These are phyloP conservation scores for Phrynosoma platyrhinos DNA, from an alignment of 2,113 vertebrate genomes.

Conservation along the genomic window DNA sequence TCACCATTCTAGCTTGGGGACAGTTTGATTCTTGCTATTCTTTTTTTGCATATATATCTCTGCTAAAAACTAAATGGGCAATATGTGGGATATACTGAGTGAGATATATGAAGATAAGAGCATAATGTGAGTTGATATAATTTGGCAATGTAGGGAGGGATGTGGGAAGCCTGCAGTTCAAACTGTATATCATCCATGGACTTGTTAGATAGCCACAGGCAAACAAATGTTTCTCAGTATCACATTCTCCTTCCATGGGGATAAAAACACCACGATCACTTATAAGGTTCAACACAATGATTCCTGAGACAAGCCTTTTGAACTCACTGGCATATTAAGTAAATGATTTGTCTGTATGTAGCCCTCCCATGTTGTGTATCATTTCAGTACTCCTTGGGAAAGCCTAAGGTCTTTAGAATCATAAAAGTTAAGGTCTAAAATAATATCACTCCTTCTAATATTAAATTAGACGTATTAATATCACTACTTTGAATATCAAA, in stretches of 20 bases:
- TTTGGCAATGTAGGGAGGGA: not conserved
- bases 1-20: not conserved
- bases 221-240: not conserved
- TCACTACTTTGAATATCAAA: not conserved
- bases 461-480: not conserved
- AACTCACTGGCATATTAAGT: not conserved
- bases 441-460: not conserved
- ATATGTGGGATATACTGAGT: not conserved
- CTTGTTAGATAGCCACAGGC: not conserved
- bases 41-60: not conserved
- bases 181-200: not conserved
- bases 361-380: too few relatives aligned
- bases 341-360: not conserved
- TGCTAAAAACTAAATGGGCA: not conserved
- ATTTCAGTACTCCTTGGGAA: not conserved
- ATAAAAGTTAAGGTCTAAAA: not conserved
- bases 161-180: not conserved
- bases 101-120: not conserved
- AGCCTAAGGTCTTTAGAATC: not conserved
- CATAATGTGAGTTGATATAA: not conserved
- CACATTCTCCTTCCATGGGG: not conserved
- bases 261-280: not conserved
- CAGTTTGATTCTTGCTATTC: accelerated
- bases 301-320: not conserved
- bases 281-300: not conserved